Evolutionary conservation across 2,113 vertebrate genomes (phyloP).

Genomic region (Elaphurus davidianus): DNA sequence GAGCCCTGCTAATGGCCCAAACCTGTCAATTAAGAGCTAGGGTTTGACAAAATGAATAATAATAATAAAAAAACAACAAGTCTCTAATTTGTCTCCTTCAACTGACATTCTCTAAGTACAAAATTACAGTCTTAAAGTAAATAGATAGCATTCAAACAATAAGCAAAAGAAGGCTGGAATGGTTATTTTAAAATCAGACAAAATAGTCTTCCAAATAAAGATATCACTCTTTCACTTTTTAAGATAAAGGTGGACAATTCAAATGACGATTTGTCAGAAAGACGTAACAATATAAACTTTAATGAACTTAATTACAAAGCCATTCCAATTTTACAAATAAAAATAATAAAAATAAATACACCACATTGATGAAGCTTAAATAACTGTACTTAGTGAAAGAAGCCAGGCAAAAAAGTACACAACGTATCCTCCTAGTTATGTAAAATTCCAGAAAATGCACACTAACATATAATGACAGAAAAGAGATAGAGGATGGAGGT

Average conservation of each 20-base stretch:
- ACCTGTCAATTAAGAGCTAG: background rate
- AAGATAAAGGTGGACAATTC: background rate
- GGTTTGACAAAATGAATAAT: background rate
- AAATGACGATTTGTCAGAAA: background rate
- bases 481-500: background rate
- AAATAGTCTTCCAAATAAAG: background rate
- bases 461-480: background rate
- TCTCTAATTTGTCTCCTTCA: background rate
- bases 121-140: background rate
- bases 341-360: background rate
- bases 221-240: background rate
- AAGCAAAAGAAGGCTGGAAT: background rate
- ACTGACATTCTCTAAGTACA: background rate
- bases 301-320: background rate
- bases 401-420: background rate
- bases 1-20: background rate
- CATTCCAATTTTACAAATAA: background rate
- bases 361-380: background rate
- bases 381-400: background rate
- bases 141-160: background rate
- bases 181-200: background rate
- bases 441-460: background rate
- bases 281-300: background rate
- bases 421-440: background rate
- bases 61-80: background rate